phyloP scores from a whole-genome alignment of 2,888 invertebrate genomes.

The Dryobotodes eremita region DNA sequence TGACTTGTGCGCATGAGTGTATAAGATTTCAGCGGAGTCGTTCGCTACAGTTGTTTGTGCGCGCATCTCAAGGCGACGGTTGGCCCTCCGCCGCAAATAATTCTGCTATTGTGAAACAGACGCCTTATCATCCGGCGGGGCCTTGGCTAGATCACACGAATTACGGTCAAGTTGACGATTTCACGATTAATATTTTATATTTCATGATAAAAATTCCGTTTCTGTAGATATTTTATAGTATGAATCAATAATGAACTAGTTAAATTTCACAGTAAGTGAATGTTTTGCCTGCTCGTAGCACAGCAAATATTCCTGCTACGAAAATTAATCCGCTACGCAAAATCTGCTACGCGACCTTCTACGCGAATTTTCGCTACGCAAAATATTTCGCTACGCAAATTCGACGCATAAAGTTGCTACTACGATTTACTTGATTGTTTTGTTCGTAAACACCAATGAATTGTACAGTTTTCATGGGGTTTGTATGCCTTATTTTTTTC shows the following conservation, averaged over 20 bases:
- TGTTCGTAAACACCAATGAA: neutral
- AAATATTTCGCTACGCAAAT: constrained; percentile 42
- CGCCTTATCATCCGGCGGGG: constrained; percentile 84
- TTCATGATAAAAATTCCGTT: constrained; percentile 82
- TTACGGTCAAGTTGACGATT: constrained; percentile 91
- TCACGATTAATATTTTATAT: constrained; percentile 84
- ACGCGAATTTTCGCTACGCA: constrained; percentile 54
- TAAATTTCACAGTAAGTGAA: constrained; percentile 9
- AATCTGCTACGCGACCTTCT: constrained; percentile 45
- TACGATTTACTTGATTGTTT: neutral
- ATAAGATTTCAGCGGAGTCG: constrained; percentile 84
- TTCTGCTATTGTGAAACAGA: constrained; percentile 90
- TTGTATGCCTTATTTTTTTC: neutral
- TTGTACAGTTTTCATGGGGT: neutral
- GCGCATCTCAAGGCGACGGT: constrained; percentile 88
- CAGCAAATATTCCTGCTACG: constrained; percentile 39
- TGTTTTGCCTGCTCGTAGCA: constrained; percentile 16
- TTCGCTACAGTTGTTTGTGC: constrained; percentile 87
- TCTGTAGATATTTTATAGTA: constrained; percentile 17
- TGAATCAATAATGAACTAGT: constrained; percentile 7
- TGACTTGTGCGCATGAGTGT: constrained; percentile 82
- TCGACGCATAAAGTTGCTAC: neutral
- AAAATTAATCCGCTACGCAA: constrained; percentile 52
- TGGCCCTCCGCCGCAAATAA: constrained; percentile 89
- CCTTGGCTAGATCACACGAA: constrained; percentile 89